Base-by-base conservation (phyloP, 2,113 vertebrate genomes). In the Erythrolamprus reginae region DNA sequence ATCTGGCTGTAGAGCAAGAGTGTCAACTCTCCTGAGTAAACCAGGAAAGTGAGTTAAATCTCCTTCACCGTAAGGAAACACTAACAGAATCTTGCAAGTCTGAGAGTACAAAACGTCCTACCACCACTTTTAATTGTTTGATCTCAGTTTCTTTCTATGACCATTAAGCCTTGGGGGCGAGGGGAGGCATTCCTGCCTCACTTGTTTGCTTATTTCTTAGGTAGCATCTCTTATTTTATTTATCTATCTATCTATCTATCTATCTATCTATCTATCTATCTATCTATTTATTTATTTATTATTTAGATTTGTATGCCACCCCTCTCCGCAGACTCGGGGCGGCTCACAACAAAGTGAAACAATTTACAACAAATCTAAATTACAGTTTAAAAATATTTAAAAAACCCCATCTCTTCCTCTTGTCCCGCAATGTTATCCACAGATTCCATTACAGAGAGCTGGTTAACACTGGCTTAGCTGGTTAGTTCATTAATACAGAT, bases 181-280 rank as follows among this genome's bases (percentile, higher is more conserved):
- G 23, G 5, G 17, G 23, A 0, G 56, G 24, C 56, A 58, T 9
- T 58, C 23, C 23, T 56, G 23, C 23, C 55, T 65, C 28, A 2
- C 28, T 65, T 65, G 13, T 13, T 92, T 93, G 92, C 91, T 92
- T 92, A 92, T 56, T 82, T 33, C 61, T 13, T 2, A 33, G 92
- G 88, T 89, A 96, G 87, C 55, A 93, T 89, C 90, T 95, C 94
- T 93, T 95, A n/a, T n/a, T n/a, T n/a, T n/a, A n/a, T n/a, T n/a
- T n/a, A n/a, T n/a, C n/a, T n/a, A n/a, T n/a, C n/a, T n/a, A n/a
- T n/a, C n/a, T n/a, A n/a, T n/a, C n/a, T n/a, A n/a, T n/a, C n/a
- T n/a, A n/a, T n/a, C n/a, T n/a, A n/a, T n/a, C n/a, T n/a, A n/a
- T n/a, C n/a, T n/a, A n/a, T n/a, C n/a, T n/a, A n/a, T n/a, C n/a